These are phyloP conservation scores for Axis porcinus DNA, from an alignment of 2,113 vertebrate species.

Conservation along the genomic window DNA sequence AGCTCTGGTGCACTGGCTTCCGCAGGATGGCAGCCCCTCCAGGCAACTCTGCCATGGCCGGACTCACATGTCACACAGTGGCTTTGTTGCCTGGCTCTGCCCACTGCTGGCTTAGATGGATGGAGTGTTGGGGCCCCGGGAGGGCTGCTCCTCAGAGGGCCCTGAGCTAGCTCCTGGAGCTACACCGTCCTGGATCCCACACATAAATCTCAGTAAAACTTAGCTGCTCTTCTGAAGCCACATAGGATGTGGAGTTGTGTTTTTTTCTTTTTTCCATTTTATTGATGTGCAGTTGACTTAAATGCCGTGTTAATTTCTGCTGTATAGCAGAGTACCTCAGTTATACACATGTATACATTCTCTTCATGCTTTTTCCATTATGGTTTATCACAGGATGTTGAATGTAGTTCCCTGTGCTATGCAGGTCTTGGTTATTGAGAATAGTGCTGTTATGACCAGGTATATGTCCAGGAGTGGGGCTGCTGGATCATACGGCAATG, in stretches of 20 bases:
- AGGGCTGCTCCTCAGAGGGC: neutral
- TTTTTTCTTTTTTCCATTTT: neutral
- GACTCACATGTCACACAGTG: accelerated
- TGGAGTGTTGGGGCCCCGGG: neutral
- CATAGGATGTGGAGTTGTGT: neutral
- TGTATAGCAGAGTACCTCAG: neutral
- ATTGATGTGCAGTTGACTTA: neutral
- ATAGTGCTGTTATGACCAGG: neutral
- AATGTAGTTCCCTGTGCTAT: neutral
- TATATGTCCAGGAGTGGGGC: neutral
- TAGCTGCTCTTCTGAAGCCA: neutral
- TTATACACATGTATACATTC: neutral
- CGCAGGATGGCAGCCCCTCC: neutral
- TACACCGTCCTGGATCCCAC: neutral
- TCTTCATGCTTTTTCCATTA: neutral
- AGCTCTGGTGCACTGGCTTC: too few species aligned
- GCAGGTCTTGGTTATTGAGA: neutral
- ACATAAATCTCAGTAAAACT: neutral
- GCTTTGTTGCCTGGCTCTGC: neutral
- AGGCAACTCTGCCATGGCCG: neutral
- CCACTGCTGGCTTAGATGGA: accelerated
- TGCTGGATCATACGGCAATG: neutral
- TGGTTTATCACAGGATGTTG: neutral
- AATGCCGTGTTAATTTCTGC: neutral
- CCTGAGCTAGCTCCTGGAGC: neutral